phyloP scores from a whole-genome alignment of 2,113 vertebrate genomes.

The Empidonax traillii region DNA sequence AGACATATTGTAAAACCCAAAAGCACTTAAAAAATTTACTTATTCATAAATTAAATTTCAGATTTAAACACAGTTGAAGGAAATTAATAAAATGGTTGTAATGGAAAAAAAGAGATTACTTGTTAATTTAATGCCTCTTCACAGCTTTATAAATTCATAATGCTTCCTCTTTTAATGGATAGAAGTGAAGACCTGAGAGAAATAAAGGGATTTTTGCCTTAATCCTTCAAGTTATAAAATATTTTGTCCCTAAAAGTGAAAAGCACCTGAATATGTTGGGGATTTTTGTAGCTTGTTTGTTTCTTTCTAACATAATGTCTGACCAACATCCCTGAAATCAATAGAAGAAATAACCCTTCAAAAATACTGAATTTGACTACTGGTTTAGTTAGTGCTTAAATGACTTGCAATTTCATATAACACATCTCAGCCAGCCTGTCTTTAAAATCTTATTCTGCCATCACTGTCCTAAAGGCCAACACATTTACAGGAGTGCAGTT shows the following conservation, averaged over 20 bases:
- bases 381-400: neutral
- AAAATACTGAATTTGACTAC: neutral
- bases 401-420: neutral
- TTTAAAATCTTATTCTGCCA: neutral
- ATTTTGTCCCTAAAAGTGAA: neutral
- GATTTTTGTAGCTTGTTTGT: too few relatives aligned
- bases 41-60: neutral
- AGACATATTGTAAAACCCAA: neutral
- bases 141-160: neutral
- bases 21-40: neutral
- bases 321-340: neutral
- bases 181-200: neutral
- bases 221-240: neutral
- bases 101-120: neutral
- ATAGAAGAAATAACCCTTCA: neutral
- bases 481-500: neutral
- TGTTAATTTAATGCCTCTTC: neutral
- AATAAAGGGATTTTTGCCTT: neutral
- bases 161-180: neutral
- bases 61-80: neutral
- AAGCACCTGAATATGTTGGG: neutral
- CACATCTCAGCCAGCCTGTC: neutral
- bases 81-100: neutral
- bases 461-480: neutral
- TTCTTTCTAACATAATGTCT: neutral